These are phyloP conservation scores for Phyllotis vaccarum DNA, from an alignment of 2,797 vertebrate genomes.

Conservation along the genomic window DNA sequence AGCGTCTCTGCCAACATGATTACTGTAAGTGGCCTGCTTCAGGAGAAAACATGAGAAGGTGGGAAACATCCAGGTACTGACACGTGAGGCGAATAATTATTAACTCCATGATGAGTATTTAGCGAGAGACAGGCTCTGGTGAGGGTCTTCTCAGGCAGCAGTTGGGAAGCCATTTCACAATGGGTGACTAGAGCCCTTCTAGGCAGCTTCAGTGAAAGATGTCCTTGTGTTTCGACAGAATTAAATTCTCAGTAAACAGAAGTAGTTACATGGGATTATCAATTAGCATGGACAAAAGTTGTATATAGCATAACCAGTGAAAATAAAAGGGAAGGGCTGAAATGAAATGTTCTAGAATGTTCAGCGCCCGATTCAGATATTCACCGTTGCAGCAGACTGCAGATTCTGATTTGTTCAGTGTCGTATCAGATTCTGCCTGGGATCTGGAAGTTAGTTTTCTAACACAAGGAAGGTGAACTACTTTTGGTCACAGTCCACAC, in stretches of 20 bases:
- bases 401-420: not conserved
- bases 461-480: conserved; percentile 37
- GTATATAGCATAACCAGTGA: not conserved
- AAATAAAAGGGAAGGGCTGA: conserved; percentile 35
- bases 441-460: conserved; percentile 51
- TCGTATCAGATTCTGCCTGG: not conserved
- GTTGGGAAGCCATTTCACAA: conserved; percentile 17
- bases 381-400: not conserved
- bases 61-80: conserved; percentile 19
- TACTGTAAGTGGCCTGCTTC: not conserved
- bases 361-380: not conserved
- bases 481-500: not conserved
- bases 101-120: not conserved
- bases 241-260: conserved; percentile 48
- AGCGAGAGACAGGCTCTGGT: not conserved
- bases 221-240: conserved; percentile 14
- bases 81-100: conserved; percentile 3
- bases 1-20: not conserved
- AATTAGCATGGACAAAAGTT: conserved; percentile 24
- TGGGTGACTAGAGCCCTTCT: not conserved
- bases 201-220: not conserved
- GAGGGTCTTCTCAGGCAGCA: not conserved
- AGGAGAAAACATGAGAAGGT: conserved; percentile 47
- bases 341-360: conserved; percentile 9
- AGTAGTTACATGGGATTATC: not conserved